Conservation (phyloP, 1,140 invertebrate genomes). For the Steinernema feltiae region DNA sequence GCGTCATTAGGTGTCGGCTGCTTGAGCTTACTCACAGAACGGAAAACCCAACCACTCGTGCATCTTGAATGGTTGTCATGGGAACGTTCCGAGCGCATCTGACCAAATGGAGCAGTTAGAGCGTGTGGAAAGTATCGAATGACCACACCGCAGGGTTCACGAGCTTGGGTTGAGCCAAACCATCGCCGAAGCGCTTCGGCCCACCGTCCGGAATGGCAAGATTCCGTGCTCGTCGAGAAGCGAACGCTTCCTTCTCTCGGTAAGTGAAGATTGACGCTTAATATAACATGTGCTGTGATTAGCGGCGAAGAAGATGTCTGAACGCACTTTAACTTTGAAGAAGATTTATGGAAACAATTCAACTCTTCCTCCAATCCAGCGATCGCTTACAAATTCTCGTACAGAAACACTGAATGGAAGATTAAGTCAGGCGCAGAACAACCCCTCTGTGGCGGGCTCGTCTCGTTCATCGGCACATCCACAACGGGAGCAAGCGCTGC, state of each 20-base stretch:
- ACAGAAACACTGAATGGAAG: background rate
- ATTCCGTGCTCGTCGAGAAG: background rate
- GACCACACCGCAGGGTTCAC: background rate
- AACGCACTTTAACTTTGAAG: background rate
- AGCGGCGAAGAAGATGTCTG: background rate
- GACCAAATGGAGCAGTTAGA: background rate
- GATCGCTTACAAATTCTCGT: background rate
- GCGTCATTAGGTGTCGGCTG: background rate
- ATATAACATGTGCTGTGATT: background rate
- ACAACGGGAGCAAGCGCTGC: background rate
- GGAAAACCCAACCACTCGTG: background rate
- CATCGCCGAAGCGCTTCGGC: background rate
- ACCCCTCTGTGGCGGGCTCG: background rate
- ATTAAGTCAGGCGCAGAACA: background rate
- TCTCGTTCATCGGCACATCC: background rate
- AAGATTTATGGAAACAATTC: background rate
- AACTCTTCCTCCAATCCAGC: background rate
- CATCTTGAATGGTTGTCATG: background rate
- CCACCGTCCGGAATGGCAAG: background rate
- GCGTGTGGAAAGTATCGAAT: background rate
- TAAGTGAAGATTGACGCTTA: background rate
- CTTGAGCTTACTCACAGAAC: background rate
- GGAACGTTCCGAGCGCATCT: background rate
- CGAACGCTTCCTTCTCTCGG: background rate
- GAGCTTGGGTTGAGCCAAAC: background rate